Conservation (phyloP, 2,113 vertebrate species). For the Anser cygnoides region DNA sequence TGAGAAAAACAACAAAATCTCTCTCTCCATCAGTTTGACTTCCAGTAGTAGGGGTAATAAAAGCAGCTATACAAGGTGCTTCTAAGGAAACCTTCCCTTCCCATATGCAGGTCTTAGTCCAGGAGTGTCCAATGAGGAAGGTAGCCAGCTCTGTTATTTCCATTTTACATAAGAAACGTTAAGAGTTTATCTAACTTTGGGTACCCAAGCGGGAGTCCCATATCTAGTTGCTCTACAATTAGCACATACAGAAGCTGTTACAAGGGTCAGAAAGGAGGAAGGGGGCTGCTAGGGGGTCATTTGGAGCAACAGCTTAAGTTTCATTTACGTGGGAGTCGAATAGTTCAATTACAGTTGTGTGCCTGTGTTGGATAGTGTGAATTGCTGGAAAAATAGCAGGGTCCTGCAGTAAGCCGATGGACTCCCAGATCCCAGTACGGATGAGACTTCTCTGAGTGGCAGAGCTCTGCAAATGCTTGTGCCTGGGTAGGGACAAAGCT, state of each 20-base stretch:
- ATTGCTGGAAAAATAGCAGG: neutral
- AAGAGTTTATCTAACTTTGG: neutral
- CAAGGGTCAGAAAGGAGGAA: neutral
- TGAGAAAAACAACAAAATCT: neutral
- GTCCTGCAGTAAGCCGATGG: neutral
- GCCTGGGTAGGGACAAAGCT: neutral
- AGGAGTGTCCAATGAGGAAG: rapidly evolving
- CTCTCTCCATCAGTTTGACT: neutral
- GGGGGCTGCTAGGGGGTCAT: neutral
- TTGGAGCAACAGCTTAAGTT: neutral
- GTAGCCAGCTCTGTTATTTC: neutral
- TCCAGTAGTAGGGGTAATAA: neutral
- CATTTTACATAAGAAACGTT: neutral
- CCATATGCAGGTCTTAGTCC: neutral
- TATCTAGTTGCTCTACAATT: neutral
- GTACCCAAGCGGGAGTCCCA: neutral
- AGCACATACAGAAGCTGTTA: neutral
- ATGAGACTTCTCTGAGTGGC: neutral
- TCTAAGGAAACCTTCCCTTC: neutral
- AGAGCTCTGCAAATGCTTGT: neutral
- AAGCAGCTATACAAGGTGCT: neutral
- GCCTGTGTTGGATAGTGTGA: neutral
- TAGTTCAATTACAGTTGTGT: neutral
- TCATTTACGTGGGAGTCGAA: neutral
- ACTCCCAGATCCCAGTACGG: neutral